phyloP scores from a whole-genome alignment of 1,140 invertebrate genomes.

The Leptopilina clavipes region DNA sequence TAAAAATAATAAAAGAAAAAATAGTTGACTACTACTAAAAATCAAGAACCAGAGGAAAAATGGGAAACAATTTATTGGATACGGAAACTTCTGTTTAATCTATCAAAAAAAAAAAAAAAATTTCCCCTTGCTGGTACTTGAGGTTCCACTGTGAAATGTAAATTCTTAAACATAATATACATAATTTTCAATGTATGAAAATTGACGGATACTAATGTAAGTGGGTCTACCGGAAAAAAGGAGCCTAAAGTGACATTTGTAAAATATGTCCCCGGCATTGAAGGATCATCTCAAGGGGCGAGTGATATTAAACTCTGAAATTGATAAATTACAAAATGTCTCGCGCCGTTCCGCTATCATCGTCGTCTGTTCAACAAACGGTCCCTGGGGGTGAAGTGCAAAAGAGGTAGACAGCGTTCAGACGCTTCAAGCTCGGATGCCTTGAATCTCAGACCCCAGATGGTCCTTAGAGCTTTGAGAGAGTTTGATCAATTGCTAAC shows the following conservation, averaged over 20 bases:
- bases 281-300: slow-evolving; percentile 11
- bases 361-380: slow-evolving; percentile 22
- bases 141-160: too few species aligned
- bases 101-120: too few species aligned
- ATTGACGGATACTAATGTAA: slow-evolving; percentile 5
- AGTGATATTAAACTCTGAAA: slow-evolving; percentile 28
- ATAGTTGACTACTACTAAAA: too few species aligned
- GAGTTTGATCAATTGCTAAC: slow-evolving; percentile 31
- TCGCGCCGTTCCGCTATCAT: slow-evolving; percentile 32
- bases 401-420: slow-evolving; percentile 28
- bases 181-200: too few species aligned
- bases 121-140: too few species aligned
- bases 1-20: too few species aligned
- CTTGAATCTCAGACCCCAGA: slow-evolving; percentile 19
- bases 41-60: too few species aligned
- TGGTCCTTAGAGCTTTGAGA: slow-evolving; percentile 27
- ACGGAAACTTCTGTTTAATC: too few species aligned
- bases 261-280: slow-evolving; percentile 11
- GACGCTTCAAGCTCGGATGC: slow-evolving; percentile 28
- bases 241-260: neutral
- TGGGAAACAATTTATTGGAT: too few species aligned
- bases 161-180: too few species aligned
- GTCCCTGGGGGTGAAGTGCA: slow-evolving; percentile 8
- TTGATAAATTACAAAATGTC: slow-evolving; percentile 32
- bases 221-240: neutral